Base-by-base conservation (phyloP, 2,797 vertebrate genomes). In the Ctenosaura bakeri region DNA sequence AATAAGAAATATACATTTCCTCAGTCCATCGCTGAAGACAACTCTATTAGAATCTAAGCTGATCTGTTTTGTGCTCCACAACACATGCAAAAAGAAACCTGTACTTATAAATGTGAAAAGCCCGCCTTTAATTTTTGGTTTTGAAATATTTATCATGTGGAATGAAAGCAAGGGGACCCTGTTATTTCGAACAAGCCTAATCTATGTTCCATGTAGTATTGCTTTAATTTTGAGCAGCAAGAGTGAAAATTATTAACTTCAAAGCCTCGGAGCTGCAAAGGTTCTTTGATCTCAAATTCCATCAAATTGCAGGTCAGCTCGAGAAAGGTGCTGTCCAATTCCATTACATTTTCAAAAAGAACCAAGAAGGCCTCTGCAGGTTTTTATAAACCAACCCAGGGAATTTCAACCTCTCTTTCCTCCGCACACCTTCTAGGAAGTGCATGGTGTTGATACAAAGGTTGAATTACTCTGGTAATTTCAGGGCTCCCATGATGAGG, bases 281-380 rank as follows among this genome's bases (percentile, higher is more conserved):
- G 89, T 69, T 94, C 93, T 95, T 95, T 96, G 95, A 96, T 96
- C 93, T 91, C 85, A 92, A 94, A 95, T 94, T 95, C 94, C 95
- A 94, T 93, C 94, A 96, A 95, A 96, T 95, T 95, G 92, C 95
- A 86, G 95, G 94, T 94, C 95, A 95, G 90, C 92, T 92, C 89
- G 83, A 64, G 90, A 83, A 96, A 95, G 86, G 79, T 90, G 94
- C 91, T 91, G 86, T 90, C 76, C 87, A 94, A 92, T 94, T 96
- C 90, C 87, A 90, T 93, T 94, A 94, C 94, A 94, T 89, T 83
- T 83, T 66, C 81, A 56, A 29, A 29, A 73, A 74, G 77, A 26
- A 82, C 18, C 66, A 16, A 35, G 22, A 74, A 88, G n/a, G 50
- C 9, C 9, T 71, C 1, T 56, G 24, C 46, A 22, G 71, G 35